Evolutionary conservation across 2,888 invertebrate genomes (phyloP).

Genomic region (Rhingia campestris): DNA sequence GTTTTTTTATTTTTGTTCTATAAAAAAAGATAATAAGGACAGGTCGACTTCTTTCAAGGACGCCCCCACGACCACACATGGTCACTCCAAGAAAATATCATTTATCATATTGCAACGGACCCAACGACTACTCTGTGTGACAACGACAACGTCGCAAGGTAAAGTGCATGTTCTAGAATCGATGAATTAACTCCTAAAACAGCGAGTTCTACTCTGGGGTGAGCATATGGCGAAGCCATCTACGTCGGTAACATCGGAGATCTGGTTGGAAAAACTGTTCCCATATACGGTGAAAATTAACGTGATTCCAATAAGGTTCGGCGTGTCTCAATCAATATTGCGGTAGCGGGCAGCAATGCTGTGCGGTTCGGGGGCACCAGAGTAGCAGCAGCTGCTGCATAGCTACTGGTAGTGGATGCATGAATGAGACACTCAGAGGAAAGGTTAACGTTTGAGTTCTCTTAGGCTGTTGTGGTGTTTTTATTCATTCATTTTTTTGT

Average conservation of each 20-base stretch:
- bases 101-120: slow-evolving; percentile 45
- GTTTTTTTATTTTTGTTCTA: not conserved
- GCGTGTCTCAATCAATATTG: slow-evolving; percentile 61
- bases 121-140: slow-evolving; percentile 1
- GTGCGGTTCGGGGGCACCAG: slow-evolving; percentile 7
- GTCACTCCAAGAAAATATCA: slow-evolving; percentile 50
- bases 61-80: slow-evolving; percentile 31
- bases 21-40: slow-evolving; percentile 26
- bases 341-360: slow-evolving; percentile 25
- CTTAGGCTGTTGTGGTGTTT: slow-evolving; percentile 21
- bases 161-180: slow-evolving; percentile 63
- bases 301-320: slow-evolving; percentile 74
- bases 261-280: slow-evolving; percentile 78
- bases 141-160: slow-evolving; percentile 32
- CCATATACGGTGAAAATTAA: slow-evolving; percentile 80
- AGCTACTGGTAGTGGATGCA: slow-evolving; percentile 42
- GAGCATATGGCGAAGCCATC: slow-evolving; percentile 65
- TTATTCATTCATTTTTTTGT: slow-evolving; percentile 23
- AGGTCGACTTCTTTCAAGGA: slow-evolving; percentile 59
- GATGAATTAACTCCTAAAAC: slow-evolving; percentile 60
- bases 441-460: slow-evolving; percentile 63
- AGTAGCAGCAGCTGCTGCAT: slow-evolving; percentile 15
- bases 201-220: slow-evolving; percentile 38
- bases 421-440: slow-evolving; percentile 53
- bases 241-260: slow-evolving; percentile 68